Evolutionary conservation across 2,113 vertebrate species (phyloP), one percentile per base, ranked within the genome.

Genomic region (Phrynocephalus versicolor): DNA sequence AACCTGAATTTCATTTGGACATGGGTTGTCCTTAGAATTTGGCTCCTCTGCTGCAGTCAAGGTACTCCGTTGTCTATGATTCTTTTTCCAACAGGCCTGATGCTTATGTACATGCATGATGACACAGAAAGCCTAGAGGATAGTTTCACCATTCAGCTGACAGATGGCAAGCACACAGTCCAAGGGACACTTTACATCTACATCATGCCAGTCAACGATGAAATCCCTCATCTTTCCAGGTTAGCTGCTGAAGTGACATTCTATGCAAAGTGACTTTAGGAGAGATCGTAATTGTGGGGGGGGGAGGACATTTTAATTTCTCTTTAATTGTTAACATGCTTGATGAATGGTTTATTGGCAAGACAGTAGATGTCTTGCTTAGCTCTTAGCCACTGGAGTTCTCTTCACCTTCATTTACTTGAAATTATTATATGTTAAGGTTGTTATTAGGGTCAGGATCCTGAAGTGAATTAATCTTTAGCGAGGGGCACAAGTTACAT

Each of bases 61-160:
- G 83, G 76, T 71, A 89, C 79, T 87, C 83, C 73, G n/a, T 37
- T 88, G 57, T 83, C 7, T 0, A 2, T 58, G 84, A 12, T 78
- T 51, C 41, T 85, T n/a, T 87, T 91, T 94, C 83, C 83, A 83
- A 78, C 92, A 98, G 97, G 97, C 94, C 93, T 97, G 96, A 96
- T 94, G 95, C 94, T 97, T 89, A 85, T 95, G 88, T 98, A 97
- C 95, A 93, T 97, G 93, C 97, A 98, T 89, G 97, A 98, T 93
- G 97, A 97, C 96, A 97, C 97, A 83, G 97, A 98, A 94, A 97
- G 96, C 94, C 96, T 96, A 93, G 93, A 97, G 96, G 98, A 98
- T 94, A 90, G 89, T 76, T 94, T 98, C 94, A 92, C 92, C 81
- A 60, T 97, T 89, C 95, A 93, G 94, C 96, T 98, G 97, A 97